Evolutionary conservation across 1,140 invertebrate genomes (phyloP).

Genomic region (Drosophila simulans): DNA sequence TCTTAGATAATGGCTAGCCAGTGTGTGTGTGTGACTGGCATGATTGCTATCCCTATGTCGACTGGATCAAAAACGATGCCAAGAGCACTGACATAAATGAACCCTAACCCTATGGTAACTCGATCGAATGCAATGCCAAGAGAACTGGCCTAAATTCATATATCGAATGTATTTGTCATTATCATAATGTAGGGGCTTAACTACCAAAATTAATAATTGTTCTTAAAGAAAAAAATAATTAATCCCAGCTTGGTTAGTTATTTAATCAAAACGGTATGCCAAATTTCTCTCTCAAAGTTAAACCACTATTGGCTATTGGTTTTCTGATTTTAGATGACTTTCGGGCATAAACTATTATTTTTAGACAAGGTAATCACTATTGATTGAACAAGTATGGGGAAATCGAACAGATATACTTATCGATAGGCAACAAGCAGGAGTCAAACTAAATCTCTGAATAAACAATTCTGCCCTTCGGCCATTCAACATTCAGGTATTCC

Average conservation of each 20-base stretch:
- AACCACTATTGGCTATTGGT: neutral
- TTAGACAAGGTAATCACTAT: constrained; percentile 1
- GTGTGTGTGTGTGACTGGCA: constrained; percentile 1
- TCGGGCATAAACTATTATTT: neutral
- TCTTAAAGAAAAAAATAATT: neutral
- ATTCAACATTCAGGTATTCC: neutral
- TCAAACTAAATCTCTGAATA: constrained; percentile 1
- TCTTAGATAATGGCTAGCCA: neutral
- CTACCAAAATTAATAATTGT: no score
- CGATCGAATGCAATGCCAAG: no score
- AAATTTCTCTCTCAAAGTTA: neutral
- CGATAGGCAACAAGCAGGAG: neutral
- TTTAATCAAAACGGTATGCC: neutral
- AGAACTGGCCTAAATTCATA: no score
- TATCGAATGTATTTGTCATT: no score
- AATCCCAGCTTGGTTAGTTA: no score
- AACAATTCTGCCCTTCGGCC: constrained; percentile 11
- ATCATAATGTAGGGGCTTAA: no score
- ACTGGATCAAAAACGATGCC: neutral
- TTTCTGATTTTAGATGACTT: neutral
- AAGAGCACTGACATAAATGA: no score
- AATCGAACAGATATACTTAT: neutral
- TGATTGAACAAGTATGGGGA: constrained; percentile 2
- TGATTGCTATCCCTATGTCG: neutral
- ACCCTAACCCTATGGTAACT: no score